Percentiles rank a stretch among this genome's conserved stretches.
phyloP scores from a whole-genome alignment of 2,888 invertebrate genomes.

The Megamerina dolium region DNA sequence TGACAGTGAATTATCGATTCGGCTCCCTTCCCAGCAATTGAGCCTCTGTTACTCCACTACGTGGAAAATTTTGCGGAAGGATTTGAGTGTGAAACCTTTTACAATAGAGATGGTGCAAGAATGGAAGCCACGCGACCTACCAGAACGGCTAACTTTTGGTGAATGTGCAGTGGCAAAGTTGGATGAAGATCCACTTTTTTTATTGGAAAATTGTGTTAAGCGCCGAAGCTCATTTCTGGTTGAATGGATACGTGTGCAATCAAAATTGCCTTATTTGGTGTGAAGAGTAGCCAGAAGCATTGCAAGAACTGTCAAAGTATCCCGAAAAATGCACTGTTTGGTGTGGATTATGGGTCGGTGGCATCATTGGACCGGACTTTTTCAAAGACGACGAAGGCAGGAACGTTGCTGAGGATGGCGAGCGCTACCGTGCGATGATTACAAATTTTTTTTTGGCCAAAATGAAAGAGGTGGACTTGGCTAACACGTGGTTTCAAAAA shows the following conservation, averaged over 20 bases:
- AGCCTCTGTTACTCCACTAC: too few relatives aligned
- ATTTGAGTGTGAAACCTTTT: too few relatives aligned
- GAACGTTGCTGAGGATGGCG: not conserved
- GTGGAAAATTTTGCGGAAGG: too few relatives aligned
- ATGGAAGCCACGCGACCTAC: too few relatives aligned
- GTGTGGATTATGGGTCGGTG: not conserved
- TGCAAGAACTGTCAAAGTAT: not conserved
- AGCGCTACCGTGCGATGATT: not conserved
- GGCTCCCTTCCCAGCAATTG: too few relatives aligned
- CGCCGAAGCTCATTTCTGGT: not conserved
- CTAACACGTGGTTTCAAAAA: conserved; percentile 1
- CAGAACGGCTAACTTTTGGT: too few relatives aligned
- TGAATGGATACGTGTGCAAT: not conserved
- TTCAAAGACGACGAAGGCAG: not conserved
- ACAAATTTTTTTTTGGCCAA: not conserved
- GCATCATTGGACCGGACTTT: not conserved
- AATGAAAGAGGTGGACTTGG: not conserved
- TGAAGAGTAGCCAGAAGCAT: not conserved
- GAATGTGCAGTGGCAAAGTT: too few relatives aligned
- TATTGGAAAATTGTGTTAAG: too few relatives aligned
- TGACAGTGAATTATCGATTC: too few relatives aligned
- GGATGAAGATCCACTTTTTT: too few relatives aligned
- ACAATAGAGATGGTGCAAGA: too few relatives aligned
- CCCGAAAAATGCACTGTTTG: not conserved
- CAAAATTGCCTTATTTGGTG: not conserved